Base-by-base conservation (phyloP, 2,888 invertebrate genomes). In the Morpho deidamia region DNA sequence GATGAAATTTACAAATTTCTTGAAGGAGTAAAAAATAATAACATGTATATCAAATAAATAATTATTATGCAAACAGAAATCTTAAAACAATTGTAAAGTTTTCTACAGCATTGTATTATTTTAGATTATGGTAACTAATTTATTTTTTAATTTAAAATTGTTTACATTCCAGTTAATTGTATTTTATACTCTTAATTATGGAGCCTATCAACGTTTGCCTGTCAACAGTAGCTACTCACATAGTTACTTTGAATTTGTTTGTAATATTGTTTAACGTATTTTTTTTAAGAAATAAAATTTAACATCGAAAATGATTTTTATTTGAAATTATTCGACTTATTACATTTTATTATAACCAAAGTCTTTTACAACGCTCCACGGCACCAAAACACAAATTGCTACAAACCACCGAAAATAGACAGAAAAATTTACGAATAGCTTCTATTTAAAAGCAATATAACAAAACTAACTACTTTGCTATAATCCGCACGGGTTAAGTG, bases 211-310 rank as follows among this genome's bases (percentile, higher is more conserved):
- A 3, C 23, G 5, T 23, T 23, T 23, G 23, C 23, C 23, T 23
- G 23, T 23, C 5, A 23, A 23, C 23, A 23, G 23, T 23, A 23
- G 4, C 23, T 23, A 23, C n/a, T n/a, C n/a, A n/a, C n/a, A n/a
- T n/a, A 35, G 8, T 35, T 8, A 10, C 37, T 37, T 4, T 10
- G 1, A 37, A 10, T 37, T 37, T 37, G 9, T 47, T 23, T 46
- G 23, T 48, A 48, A 33, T 48, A 40, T 45, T 10, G 11, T 35
- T 47, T 38, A 12, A 33, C 9, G 38, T 51, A 55, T 51, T 45
- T 44, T 54, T 38, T 48, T 48, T 51, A 51, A 54, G 37, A 51
- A 54, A 54, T 51, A 48, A 10, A 51, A 51, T 35, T 44, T 51
- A 57, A 35, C 38, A 51, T 42, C 34, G 11, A 53, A 42, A 40